Evolutionary conservation across 2,113 vertebrate genomes (phyloP), one percentile per base, ranked within the genome.

Genomic region (Syngnathus typhle): DNA sequence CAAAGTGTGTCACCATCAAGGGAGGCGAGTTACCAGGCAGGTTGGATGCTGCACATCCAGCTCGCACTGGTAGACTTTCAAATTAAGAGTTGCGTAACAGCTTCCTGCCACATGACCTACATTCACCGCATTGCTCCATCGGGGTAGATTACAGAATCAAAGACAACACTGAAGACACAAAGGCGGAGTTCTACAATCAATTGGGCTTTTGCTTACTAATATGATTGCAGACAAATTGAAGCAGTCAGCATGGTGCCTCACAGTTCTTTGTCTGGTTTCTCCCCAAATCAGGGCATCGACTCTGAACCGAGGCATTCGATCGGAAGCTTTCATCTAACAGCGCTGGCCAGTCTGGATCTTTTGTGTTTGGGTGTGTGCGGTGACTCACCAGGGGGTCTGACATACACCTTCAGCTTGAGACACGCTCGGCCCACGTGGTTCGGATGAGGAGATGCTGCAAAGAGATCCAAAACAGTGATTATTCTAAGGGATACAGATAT

Each of bases 401-500:
- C 95, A 0, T 96, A 96, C 76, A 96, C 95, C 88, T 95, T 96
- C 87, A 96, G 90, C 83, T 94, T 93, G 87, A 96, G 91, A 91
- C 95, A 96, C 77, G 92, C 91, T 70, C 86, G 90, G 82, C 95
- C 95, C 85, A 95, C 93, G 4, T 85, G 83, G 76, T 93, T 96
- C 0, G 93, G 93, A 10, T 94, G 94, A 6, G 94, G 93, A 0
- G 95, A 93, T 1, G 95, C 95, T 96, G 87, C 0, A 68, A 87
- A 74, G 61, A 75, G 65, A 81, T 70, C 65, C 69, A 81, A 75
- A 68, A 66, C 37, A 67, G 58, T 78, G 71, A 85, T 83, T 66
- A 76, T 58, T 46, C 2, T 15, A 65, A 43, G 63, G 3, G 27
- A 32, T 32, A 32, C 27, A 64, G 67, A 75, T 72, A 49, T 43